Percentiles rank a stretch among this genome's conserved stretches.
Evolutionary conservation across 2,888 invertebrate genomes (phyloP).

Genomic region (Odontocolon sp.): DNA sequence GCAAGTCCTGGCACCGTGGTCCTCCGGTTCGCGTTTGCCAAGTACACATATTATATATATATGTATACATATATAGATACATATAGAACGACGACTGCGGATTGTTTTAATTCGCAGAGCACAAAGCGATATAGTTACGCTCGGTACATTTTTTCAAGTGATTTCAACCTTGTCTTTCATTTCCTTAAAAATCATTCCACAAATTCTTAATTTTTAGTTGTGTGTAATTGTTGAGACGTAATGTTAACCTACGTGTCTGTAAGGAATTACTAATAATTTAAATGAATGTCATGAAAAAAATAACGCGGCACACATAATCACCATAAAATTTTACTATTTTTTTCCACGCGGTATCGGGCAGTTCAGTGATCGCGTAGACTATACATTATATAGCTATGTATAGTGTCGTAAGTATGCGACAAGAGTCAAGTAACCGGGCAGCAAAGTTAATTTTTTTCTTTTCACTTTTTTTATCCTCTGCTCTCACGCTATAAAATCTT

Average conservation of each 20-base stretch:
- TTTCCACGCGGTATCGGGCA: constrained; percentile 16
- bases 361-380: constrained; percentile 13
- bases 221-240: too few species aligned
- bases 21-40: neutral
- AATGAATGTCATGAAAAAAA: too few species aligned
- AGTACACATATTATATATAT: neutral
- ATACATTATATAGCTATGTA: constrained; percentile 1
- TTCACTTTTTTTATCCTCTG: neutral
- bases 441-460: constrained; percentile 17
- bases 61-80: neutral
- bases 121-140: constrained; percentile 46
- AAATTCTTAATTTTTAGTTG: too few species aligned
- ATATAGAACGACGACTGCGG: constrained; percentile 26
- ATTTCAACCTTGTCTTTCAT: constrained; percentile 44
- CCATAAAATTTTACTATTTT: neutral
- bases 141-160: constrained; percentile 21
- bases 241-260: too few species aligned
- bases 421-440: constrained; percentile 39
- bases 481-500: constrained; percentile 61
- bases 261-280: too few species aligned
- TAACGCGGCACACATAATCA: too few species aligned
- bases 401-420: neutral
- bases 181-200: too few species aligned
- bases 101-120: constrained; percentile 52
- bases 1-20: neutral